Evolutionary conservation across 2,113 vertebrate species (phyloP).

Genomic region (Anolis sagrei): DNA sequence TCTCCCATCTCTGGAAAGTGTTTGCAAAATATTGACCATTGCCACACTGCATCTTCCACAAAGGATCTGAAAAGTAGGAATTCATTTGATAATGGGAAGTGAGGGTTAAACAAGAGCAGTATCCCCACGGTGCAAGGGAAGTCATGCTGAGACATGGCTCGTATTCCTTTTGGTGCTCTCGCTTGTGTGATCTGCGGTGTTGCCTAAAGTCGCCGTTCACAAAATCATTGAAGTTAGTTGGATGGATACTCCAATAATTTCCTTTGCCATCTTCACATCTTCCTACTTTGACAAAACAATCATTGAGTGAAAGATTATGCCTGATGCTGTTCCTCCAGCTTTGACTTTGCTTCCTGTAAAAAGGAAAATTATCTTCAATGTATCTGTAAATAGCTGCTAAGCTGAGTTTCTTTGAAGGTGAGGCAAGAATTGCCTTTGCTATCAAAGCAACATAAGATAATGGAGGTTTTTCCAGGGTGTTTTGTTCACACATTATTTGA

Average conservation of each 20-base stretch:
- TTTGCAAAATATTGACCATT: constrained; percentile 42
- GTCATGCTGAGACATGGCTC: constrained; percentile 40
- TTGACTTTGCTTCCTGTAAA: constrained; percentile 62
- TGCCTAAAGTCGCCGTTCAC: constrained; percentile 68
- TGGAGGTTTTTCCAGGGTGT: constrained; percentile 59
- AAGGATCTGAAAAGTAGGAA: constrained; percentile 42
- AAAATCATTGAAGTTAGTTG: constrained; percentile 66
- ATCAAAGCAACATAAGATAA: constrained; percentile 76
- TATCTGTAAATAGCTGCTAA: constrained; percentile 76
- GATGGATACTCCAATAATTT: constrained; percentile 72
- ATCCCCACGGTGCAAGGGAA: constrained; percentile 43
- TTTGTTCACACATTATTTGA: neutral
- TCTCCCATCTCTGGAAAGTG: constrained; percentile 47
- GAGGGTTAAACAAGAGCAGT: constrained; percentile 31
- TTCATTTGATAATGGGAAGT: constrained; percentile 28
- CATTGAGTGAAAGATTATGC: constrained; percentile 70
- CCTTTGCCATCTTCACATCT: constrained; percentile 73
- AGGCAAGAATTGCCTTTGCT: constrained; percentile 75
- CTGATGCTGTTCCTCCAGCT: constrained; percentile 71
- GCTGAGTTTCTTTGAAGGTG: constrained; percentile 70
- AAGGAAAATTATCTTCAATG: constrained; percentile 72
- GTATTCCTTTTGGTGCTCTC: constrained; percentile 46
- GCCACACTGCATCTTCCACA: constrained; percentile 50
- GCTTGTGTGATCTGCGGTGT: constrained; percentile 58
- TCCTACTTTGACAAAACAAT: constrained; percentile 73